Conservation (phyloP, 2,888 invertebrate species). For the Philereme transversata region DNA sequence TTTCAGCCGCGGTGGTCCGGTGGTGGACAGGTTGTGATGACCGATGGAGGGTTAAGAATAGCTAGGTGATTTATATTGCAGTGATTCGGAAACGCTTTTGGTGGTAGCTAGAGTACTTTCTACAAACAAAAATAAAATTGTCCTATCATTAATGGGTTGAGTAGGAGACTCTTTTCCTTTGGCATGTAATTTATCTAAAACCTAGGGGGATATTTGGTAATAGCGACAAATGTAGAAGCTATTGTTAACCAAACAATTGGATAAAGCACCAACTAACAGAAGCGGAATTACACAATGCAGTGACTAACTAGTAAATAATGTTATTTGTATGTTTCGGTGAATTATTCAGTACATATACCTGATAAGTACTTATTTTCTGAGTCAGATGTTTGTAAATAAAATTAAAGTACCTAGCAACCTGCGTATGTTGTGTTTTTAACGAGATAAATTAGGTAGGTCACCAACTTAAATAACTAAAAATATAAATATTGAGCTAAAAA, state of each 20-base stretch:
- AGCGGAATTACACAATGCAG: conserved; percentile 10
- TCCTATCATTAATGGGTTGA: not conserved
- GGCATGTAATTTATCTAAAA: not conserved
- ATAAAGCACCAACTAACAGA: conserved; percentile 11
- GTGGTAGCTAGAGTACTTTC: too few relatives aligned
- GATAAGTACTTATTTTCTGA: conserved; percentile 12
- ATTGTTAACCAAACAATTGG: conserved; percentile 33
- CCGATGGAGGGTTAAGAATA: conserved; percentile 43
- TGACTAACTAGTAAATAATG: not conserved
- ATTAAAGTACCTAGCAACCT: not conserved
- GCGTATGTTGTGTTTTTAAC: not conserved
- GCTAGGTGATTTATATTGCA: conserved; percentile 18
- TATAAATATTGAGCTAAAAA: not conserved
- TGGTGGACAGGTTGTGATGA: conserved; percentile 40
- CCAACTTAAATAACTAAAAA: too few relatives aligned
- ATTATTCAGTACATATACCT: not conserved
- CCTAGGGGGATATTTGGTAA: not conserved
- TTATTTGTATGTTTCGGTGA: not conserved
- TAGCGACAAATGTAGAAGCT: conserved; percentile 3
- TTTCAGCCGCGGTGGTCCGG: conserved; percentile 63
- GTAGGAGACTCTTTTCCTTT: not conserved
- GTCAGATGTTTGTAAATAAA: conserved; percentile 8
- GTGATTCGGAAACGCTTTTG: too few relatives aligned
- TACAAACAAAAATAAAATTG: not conserved
- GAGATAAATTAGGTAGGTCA: not conserved